A percentile compares a stretch with the other conserved stretches of the same genome.
Conservation (phyloP, 2,888 invertebrate species). For the Apodemia duryi region DNA sequence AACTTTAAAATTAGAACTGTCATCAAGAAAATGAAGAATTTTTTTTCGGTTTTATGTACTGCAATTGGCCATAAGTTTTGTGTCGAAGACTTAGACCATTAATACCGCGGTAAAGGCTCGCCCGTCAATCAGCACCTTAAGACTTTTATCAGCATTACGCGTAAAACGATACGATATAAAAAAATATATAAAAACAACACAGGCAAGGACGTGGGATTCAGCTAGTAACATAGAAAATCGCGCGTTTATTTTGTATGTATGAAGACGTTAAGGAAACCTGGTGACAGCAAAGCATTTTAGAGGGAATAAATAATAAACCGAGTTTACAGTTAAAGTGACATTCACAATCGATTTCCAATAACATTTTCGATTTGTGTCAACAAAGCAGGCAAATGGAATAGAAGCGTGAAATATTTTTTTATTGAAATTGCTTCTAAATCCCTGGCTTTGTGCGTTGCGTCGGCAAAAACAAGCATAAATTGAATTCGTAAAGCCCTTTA, state of each 20-base stretch:
- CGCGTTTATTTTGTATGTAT: background rate
- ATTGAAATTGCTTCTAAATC: constrained; percentile 57
- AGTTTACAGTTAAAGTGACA: constrained; percentile 5
- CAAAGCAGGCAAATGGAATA: constrained; percentile 23
- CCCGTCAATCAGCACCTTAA: too few relatives aligned
- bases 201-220: too few relatives aligned
- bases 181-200: too few relatives aligned
- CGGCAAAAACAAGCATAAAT: constrained; percentile 45
- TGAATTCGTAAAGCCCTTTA: constrained; percentile 41
- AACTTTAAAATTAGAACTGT: too few relatives aligned
- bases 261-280: background rate
- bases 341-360: constrained; percentile 8
- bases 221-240: too few relatives aligned
- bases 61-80: too few relatives aligned
- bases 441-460: constrained; percentile 40
- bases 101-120: too few relatives aligned
- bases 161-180: too few relatives aligned
- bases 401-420: constrained; percentile 30
- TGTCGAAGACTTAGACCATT: too few relatives aligned
- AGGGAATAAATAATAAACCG: constrained; percentile 20
- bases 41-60: too few relatives aligned
- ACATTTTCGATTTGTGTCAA: constrained; percentile 28
- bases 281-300: background rate
- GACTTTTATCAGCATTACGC: too few relatives aligned
- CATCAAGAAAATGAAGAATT: too few relatives aligned